These are phyloP conservation scores for Leucophenga varia DNA, from an alignment of 1,140 invertebrate species.

Conservation along the genomic window DNA sequence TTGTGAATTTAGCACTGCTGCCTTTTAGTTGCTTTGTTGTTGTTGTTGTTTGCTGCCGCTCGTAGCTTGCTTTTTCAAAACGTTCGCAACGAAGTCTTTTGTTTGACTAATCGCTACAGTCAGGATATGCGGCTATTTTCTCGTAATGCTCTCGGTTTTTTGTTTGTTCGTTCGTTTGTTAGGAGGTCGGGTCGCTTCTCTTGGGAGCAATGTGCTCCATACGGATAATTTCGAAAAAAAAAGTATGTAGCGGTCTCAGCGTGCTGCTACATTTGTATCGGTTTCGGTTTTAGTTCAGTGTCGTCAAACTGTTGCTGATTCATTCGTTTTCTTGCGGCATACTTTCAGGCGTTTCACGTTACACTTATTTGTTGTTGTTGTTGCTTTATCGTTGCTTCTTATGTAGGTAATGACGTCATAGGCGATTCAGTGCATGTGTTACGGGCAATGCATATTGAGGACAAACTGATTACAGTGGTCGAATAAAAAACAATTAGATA, in stretches of 20 bases:
- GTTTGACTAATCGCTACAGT: slow-evolving; percentile 34
- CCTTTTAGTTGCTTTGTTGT: background rate
- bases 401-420: slow-evolving; percentile 47
- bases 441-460: slow-evolving; percentile 24
- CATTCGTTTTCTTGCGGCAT: slow-evolving; percentile 34
- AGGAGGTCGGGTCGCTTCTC: slow-evolving; percentile 15
- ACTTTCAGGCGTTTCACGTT: slow-evolving; percentile 26
- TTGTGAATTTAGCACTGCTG: background rate
- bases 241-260: too few relatives aligned
- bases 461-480: too few relatives aligned
- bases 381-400: slow-evolving; percentile 6
- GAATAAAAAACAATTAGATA: too few relatives aligned
- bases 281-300: too few relatives aligned
- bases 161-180: slow-evolving; percentile 21
- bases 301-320: slow-evolving; percentile 51
- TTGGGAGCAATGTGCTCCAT: slow-evolving; percentile 8
- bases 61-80: background rate
- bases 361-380: background rate
- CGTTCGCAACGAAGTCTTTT: slow-evolving; percentile 33
- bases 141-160: slow-evolving; percentile 11
- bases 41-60: background rate
- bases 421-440: slow-evolving; percentile 17
- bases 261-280: too few relatives aligned
- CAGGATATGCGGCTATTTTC: slow-evolving; percentile 35
- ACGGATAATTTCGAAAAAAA: slow-evolving; percentile 20